A percentile compares a stretch with the other conserved stretches of the same genome.
phyloP scores from a whole-genome alignment of 2,797 vertebrate species.

The Pseudochromis fuscus region DNA sequence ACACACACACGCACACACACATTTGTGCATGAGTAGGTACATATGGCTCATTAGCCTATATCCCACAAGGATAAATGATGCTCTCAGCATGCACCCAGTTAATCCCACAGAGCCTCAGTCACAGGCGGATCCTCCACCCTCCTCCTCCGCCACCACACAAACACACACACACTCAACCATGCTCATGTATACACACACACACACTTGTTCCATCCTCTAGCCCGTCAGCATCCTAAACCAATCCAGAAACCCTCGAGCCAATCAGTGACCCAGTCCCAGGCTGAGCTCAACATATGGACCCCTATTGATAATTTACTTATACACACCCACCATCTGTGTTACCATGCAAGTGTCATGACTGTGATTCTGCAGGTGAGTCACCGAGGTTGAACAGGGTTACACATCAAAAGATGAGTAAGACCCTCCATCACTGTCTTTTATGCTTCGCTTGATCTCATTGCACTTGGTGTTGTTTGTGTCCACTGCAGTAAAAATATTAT shows the following conservation, averaged over 20 bases:
- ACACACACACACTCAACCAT: slow-evolving; percentile 8
- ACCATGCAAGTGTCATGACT: slow-evolving; percentile 29
- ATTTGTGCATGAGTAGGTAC: slow-evolving; percentile 40
- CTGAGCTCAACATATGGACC: slow-evolving; percentile 71
- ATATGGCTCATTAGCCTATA: slow-evolving; percentile 71
- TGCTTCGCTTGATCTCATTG: slow-evolving; percentile 5
- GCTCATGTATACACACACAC: slow-evolving; percentile 3
- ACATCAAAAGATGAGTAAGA: slow-evolving; percentile 25
- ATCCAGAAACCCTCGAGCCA: slow-evolving; percentile 60
- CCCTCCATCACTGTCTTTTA: background rate
- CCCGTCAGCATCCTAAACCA: slow-evolving; percentile 20
- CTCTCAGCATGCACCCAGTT: slow-evolving; percentile 53
- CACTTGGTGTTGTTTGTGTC: too few species aligned
- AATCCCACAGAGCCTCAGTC: slow-evolving; percentile 67
- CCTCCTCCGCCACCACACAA: background rate
- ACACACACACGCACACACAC: slow-evolving; percentile 30
- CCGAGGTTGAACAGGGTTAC: slow-evolving; percentile 9
- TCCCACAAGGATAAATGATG: slow-evolving; percentile 75
- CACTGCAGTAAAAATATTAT: too few species aligned
- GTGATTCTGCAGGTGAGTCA: slow-evolving; percentile 56
- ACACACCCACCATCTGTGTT: slow-evolving; percentile 63
- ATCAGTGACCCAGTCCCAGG: slow-evolving; percentile 57
- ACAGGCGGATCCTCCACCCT: slow-evolving; percentile 33
- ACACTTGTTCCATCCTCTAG: slow-evolving; percentile 9
- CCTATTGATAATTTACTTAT: slow-evolving; percentile 74